phyloP scores from a whole-genome alignment of 2,113 vertebrate genomes.

The Lipotes vexillifer region DNA sequence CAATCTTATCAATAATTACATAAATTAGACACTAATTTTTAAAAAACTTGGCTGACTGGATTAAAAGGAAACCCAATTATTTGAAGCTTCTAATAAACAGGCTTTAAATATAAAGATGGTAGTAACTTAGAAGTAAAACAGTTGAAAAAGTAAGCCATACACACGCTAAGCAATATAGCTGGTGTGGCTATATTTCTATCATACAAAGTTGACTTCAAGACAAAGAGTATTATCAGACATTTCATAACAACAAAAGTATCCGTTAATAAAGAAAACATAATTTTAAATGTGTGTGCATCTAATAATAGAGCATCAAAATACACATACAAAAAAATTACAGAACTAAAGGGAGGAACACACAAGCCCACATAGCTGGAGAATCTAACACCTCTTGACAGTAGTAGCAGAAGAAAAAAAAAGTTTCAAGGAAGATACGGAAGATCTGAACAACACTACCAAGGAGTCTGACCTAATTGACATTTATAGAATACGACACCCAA shows the following conservation, averaged over 20 bases:
- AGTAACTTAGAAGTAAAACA: background rate
- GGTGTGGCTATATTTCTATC: background rate
- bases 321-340: background rate
- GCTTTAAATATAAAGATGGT: background rate
- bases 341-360: background rate
- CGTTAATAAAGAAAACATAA: background rate
- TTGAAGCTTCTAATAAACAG: background rate
- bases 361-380: background rate
- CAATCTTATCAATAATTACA: background rate
- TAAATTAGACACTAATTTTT: background rate
- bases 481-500: background rate
- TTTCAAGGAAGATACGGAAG: background rate
- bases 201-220: background rate
- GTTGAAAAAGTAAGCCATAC: background rate
- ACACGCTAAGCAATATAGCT: background rate
- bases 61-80: background rate
- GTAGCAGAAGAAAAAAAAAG: background rate
- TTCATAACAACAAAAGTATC: background rate
- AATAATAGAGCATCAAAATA: background rate
- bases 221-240: background rate
- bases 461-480: background rate
- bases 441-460: background rate
- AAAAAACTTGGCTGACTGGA: background rate
- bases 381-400: background rate
- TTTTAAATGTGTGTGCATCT: background rate